phyloP scores from a whole-genome alignment of 2,888 invertebrate species.

The Patella pellucida region DNA sequence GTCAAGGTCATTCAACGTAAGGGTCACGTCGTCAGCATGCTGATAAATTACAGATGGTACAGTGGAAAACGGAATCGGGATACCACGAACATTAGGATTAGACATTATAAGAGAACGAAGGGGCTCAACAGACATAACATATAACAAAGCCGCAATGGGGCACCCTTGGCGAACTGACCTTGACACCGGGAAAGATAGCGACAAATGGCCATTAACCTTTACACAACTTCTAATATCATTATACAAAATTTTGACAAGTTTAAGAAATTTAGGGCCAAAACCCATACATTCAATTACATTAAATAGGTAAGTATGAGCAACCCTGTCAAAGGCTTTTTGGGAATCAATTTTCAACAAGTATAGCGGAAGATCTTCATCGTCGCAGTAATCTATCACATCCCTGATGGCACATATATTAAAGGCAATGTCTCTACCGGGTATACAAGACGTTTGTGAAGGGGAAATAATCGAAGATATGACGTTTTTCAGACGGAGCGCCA shows the following conservation, averaged over 20 bases:
- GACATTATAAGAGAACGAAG: not conserved
- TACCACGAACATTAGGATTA: not conserved
- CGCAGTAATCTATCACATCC: conserved; percentile 38
- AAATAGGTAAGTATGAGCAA: conserved; percentile 39
- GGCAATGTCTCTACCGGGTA: conserved; percentile 40
- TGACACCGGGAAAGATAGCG: conserved; percentile 15
- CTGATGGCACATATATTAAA: conserved; percentile 41
- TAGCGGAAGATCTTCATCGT: conserved; percentile 34
- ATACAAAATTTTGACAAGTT: conserved; percentile 42
- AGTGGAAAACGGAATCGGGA: not conserved
- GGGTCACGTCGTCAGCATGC: not conserved
- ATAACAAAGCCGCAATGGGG: not conserved
- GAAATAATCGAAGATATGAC: conserved; percentile 34
- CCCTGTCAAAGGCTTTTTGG: conserved; percentile 47
- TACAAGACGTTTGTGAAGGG: conserved; percentile 40
- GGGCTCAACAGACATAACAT: not conserved
- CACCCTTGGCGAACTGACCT: not conserved
- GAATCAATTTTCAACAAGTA: conserved; percentile 43
- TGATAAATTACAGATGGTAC: not conserved
- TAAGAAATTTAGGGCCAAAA: conserved; percentile 36
- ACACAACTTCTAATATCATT: conserved; percentile 34
- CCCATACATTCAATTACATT: conserved; percentile 36
- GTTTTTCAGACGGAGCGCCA: conserved; percentile 32
- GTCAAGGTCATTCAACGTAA: not conserved
- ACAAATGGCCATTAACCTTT: conserved; percentile 37